A percentile compares a stretch with the other conserved stretches of the same genome.
Evolutionary conservation across 2,797 vertebrate genomes (phyloP).

Genomic region (Macroramphosus scolopax): DNA sequence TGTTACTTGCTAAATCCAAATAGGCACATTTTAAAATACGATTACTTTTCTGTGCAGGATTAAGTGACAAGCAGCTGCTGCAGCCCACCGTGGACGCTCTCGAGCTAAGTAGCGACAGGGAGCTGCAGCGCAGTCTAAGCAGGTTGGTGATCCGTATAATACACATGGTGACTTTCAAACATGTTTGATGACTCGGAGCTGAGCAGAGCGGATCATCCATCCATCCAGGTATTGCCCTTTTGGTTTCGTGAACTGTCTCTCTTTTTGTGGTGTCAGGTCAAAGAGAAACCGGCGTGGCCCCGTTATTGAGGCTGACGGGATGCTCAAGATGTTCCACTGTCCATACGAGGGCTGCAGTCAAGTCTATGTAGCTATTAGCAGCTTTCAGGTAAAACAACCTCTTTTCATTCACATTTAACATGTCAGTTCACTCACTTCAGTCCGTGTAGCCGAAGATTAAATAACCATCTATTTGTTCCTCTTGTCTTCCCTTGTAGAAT

Average conservation of each 20-base stretch:
- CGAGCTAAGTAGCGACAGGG: constrained; percentile 62
- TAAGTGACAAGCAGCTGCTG: constrained; percentile 68
- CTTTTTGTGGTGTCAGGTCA: constrained; percentile 68
- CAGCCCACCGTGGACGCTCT: constrained; percentile 64
- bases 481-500: constrained; percentile 74
- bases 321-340: constrained; percentile 92
- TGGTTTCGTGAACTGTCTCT: constrained; percentile 1
- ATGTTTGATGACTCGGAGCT: too few relatives aligned
- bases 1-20: too few relatives aligned
- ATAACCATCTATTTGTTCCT: not conserved
- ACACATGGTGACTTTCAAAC: too few relatives aligned
- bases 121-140: constrained; percentile 58
- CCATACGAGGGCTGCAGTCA: constrained; percentile 89
- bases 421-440: too few relatives aligned
- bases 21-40: too few relatives aligned
- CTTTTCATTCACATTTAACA: not conserved
- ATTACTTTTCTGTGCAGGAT: constrained; percentile 46
- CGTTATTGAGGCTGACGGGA: constrained; percentile 82
- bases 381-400: constrained; percentile 82
- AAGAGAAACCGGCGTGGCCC: constrained; percentile 82
- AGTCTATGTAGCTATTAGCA: constrained; percentile 88
- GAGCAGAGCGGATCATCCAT: not conserved
- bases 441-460: too few relatives aligned
- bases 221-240: not conserved
- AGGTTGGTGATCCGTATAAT: constrained; percentile 42